These are phyloP conservation scores for Polypterus senegalus DNA, from an alignment of 2,113 vertebrate genomes.

Conservation along the genomic window DNA sequence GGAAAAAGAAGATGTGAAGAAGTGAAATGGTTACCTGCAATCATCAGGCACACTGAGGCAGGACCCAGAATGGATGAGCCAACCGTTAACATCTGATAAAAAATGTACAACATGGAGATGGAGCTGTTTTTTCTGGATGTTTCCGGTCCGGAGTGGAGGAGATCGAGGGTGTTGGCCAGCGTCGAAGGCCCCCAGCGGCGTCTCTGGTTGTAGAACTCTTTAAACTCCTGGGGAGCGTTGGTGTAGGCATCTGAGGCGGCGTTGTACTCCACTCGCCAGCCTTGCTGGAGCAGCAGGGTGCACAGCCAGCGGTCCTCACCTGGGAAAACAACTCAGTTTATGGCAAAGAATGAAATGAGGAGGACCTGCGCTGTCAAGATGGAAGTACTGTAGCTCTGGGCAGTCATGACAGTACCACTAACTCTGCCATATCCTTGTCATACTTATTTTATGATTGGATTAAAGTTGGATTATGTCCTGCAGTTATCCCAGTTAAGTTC, in stretches of 20 bases:
- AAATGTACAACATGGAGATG: conserved; percentile 54
- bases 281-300: conserved; percentile 58
- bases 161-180: conserved; percentile 59
- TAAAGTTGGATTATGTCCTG: too few relatives aligned
- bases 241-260: conserved; percentile 65
- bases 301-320: conserved; percentile 71
- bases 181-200: conserved; percentile 64
- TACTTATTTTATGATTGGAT: too few relatives aligned
- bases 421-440: too few relatives aligned
- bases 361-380: not conserved
- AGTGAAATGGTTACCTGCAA: conserved; percentile 42
- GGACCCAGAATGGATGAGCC: conserved; percentile 62
- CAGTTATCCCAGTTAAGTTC: too few relatives aligned
- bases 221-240: conserved; percentile 63
- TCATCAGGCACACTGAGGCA: conserved; percentile 61
- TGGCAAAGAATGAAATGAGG: not conserved
- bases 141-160: conserved; percentile 48
- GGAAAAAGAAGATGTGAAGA: not conserved
- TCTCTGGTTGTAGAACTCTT: conserved; percentile 68
- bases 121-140: conserved; percentile 54
- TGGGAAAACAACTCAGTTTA: conserved; percentile 17
- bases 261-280: conserved; percentile 66
- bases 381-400: too few relatives aligned
- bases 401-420: too few relatives aligned
- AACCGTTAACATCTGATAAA: conserved; percentile 62